Percentiles rank a stretch among this genome's conserved stretches.
Evolutionary conservation across 2,113 vertebrate genomes (phyloP).

Genomic region (Seriola dumerili): DNA sequence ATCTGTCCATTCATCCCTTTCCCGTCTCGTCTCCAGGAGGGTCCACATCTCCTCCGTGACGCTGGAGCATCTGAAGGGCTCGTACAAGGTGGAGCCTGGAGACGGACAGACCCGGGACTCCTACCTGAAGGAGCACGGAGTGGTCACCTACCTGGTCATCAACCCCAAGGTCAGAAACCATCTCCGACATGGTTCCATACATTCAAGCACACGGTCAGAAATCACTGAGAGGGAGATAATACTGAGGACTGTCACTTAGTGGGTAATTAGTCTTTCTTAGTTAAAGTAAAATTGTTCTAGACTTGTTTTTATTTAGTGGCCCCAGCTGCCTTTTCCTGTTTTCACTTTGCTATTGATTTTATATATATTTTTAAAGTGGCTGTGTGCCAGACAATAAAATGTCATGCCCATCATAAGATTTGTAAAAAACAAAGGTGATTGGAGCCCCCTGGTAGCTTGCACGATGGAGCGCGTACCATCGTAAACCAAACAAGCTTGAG

Average conservation of each 20-base stretch:
- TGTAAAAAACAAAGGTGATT: too few relatives aligned
- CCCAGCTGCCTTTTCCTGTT: too few relatives aligned
- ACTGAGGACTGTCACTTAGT: not conserved
- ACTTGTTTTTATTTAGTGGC: not conserved
- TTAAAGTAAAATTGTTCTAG: not conserved
- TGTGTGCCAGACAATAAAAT: too few relatives aligned
- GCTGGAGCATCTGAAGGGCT: conserved; percentile 94
- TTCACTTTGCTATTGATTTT: too few relatives aligned
- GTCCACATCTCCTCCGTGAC: conserved; percentile 98
- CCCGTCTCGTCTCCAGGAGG: conserved; percentile 85
- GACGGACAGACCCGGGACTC: conserved; percentile 92
- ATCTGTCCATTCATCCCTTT: conserved; percentile 18
- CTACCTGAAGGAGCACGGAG: conserved; percentile 94
- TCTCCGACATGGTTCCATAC: not conserved
- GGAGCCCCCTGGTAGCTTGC: too few relatives aligned
- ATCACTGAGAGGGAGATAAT: too few relatives aligned
- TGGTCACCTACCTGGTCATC: conserved; percentile 96
- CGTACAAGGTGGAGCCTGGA: conserved; percentile 96
- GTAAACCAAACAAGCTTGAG: too few relatives aligned
- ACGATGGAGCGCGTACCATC: too few relatives aligned
- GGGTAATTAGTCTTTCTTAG: not conserved
- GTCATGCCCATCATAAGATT: too few relatives aligned
- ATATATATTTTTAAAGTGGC: too few relatives aligned
- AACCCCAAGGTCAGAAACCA: conserved; percentile 93
- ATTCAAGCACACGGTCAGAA: not conserved